These are phyloP conservation scores for Pitta sordida DNA, from an alignment of 2,113 vertebrate species.

Conservation along the genomic window DNA sequence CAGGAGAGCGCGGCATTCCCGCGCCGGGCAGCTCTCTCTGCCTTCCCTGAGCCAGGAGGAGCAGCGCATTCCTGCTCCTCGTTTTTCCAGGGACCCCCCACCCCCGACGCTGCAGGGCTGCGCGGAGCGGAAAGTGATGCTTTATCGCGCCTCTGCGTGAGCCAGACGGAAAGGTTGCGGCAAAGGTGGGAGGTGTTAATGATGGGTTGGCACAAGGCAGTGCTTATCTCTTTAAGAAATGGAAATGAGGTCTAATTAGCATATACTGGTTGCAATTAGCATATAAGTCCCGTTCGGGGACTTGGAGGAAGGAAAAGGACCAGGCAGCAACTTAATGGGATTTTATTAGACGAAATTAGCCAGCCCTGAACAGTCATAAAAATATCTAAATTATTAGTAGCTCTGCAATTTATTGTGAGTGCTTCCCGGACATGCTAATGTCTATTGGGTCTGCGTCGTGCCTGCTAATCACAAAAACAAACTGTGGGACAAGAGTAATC, in stretches of 20 bases:
- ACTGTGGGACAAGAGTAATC: slow-evolving; percentile 14
- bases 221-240: slow-evolving; percentile 79
- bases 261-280: slow-evolving; percentile 79
- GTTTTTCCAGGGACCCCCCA: neutral
- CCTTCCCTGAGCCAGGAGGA: neutral
- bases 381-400: slow-evolving; percentile 80
- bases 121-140: neutral
- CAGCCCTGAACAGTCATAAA: slow-evolving; percentile 77
- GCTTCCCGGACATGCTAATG: slow-evolving; percentile 68
- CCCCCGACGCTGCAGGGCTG: neutral
- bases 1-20: neutral
- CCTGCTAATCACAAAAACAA: slow-evolving; percentile 57
- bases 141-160: slow-evolving; percentile 26
- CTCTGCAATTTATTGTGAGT: slow-evolving; percentile 72
- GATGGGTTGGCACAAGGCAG: slow-evolving; percentile 57
- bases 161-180: slow-evolving; percentile 50
- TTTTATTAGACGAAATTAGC: slow-evolving; percentile 80
- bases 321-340: slow-evolving; percentile 75
- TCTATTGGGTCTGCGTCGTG: slow-evolving; percentile 44
- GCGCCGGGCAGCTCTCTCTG: neutral
- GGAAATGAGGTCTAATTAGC: slow-evolving; percentile 77
- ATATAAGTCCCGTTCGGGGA: slow-evolving; percentile 79
- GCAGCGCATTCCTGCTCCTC: neutral
- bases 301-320: slow-evolving; percentile 72
- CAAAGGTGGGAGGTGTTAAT: slow-evolving; percentile 46